phyloP scores from a whole-genome alignment of 2,888 invertebrate genomes.

The Hemaris fuciformis region DNA sequence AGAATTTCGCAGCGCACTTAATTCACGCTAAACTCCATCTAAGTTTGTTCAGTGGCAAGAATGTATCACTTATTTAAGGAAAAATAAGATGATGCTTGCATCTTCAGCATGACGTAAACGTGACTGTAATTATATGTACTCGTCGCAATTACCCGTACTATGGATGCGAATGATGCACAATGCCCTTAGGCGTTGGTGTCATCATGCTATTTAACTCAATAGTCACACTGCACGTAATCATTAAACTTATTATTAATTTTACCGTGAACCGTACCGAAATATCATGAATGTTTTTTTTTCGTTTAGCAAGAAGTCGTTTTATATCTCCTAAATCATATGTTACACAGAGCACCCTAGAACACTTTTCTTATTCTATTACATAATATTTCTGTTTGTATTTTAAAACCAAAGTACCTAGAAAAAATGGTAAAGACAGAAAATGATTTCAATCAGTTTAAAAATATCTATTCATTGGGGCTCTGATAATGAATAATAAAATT shows the following conservation, averaged over 20 bases:
- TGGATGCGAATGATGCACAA: conserved; percentile 15
- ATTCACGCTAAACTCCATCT: conserved; percentile 33
- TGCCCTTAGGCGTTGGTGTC: conserved; percentile 1
- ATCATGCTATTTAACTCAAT: conserved; percentile 3
- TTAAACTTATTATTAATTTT: conserved; percentile 2
- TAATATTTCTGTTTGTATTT: too few relatives aligned
- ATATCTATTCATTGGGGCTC: too few relatives aligned
- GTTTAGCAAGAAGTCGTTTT: background rate
- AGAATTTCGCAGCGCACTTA: conserved; percentile 51
- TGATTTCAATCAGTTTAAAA: too few relatives aligned
- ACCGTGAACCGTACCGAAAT: background rate
- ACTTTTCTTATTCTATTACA: background rate
- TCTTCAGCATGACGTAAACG: conserved; percentile 31
- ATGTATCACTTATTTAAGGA: conserved; percentile 2
- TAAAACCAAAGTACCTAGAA: too few relatives aligned
- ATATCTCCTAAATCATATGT: too few relatives aligned
- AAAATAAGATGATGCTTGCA: conserved; percentile 26
- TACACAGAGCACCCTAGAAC: background rate
- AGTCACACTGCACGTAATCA: background rate
- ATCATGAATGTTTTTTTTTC: background rate
- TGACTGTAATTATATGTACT: conserved; percentile 12
- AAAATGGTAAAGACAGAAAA: too few relatives aligned
- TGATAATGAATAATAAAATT: too few relatives aligned
- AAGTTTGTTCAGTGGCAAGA: conserved; percentile 32
- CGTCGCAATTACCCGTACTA: conserved; percentile 24